Evolutionary conservation across 1,140 invertebrate species (phyloP).

Genomic region (Eueides isabella): DNA sequence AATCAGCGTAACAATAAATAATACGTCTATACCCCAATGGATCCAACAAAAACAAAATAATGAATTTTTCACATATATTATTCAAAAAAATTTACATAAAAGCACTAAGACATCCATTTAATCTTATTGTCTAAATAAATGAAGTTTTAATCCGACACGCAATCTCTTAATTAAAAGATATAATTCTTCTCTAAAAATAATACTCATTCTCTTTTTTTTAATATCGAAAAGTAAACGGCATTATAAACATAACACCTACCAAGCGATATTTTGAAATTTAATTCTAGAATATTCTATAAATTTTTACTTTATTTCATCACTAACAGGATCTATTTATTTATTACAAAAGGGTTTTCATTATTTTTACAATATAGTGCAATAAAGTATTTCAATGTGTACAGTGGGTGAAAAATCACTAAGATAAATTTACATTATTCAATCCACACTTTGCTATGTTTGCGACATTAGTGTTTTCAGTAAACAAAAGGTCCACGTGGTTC

Average conservation of each 20-base stretch:
- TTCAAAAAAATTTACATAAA: conserved; percentile 83
- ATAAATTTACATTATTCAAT: conserved; percentile 39
- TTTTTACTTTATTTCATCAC: conserved; percentile 55
- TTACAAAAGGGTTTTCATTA: conserved; percentile 66
- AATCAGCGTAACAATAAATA: not conserved
- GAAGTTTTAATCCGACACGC: conserved; percentile 79
- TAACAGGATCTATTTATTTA: conserved; percentile 60
- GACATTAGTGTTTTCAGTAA: conserved; percentile 18
- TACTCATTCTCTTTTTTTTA: conserved; percentile 76
- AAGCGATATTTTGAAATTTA: conserved; percentile 73
- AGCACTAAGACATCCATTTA: conserved; percentile 83
- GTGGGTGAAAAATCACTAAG: conserved; percentile 56
- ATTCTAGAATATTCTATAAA: conserved; percentile 66
- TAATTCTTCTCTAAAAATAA: conserved; percentile 81
- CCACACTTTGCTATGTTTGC: conserved; percentile 26
- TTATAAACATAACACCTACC: conserved; percentile 77
- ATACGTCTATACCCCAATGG: not conserved
- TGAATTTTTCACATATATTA: conserved; percentile 82
- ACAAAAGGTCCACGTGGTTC: conserved; percentile 18
- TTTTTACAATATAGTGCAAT: conserved; percentile 69
- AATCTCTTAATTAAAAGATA: conserved; percentile 80
- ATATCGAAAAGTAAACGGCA: conserved; percentile 75
- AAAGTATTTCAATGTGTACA: conserved; percentile 73
- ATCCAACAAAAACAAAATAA: conserved; percentile 41
- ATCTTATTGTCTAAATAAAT: conserved; percentile 82